Base-by-base conservation (phyloP, 2,888 invertebrate species). In the Eugnorisma glareosa region DNA sequence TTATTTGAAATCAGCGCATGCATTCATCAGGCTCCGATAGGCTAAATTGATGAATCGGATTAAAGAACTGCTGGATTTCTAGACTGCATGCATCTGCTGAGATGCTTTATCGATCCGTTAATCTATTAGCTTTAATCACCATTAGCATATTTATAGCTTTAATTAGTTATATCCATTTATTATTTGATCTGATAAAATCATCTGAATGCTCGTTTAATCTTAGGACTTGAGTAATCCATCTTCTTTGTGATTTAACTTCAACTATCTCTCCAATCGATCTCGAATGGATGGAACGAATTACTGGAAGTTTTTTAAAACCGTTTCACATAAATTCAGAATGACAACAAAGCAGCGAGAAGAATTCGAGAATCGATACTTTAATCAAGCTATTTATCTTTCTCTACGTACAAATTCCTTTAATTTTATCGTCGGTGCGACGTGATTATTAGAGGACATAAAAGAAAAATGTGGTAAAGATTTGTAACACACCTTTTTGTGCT, bases 381-480 rank as follows among this genome's bases (percentile, higher is more conserved):
- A 90, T 90, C 83, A 86, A 83, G 78, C 64, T 68, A 79, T 83
- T 84, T 88, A 88, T 89, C 86, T 86, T 81, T 77, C 31, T 73
- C 77, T 74, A 70, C 73, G 57, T 72, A 85, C 82, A 87, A 88
- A 88, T 89, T 83, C 79, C 81, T 84, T 85, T 76, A 79, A 82
- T 84, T 86, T 88, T 89, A 89, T 89, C 84, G 74, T 48, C 69
- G 75, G 79, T 35, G 74, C 73, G 68, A 74, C 67, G 75, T 85
- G 80, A 86, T 87, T 86, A 88, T 86, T 85, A 83, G 85, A 85
- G 71, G 75, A 77, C 77, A 73, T 90, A 84, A 87, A 87, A 80
- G 64, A 75, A 69, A 69, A 85, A 84, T 40, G 68, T 78, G 81
- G 76, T 69, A 81, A 87, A 76, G 59, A 71, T 72, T 83, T 88